These are phyloP conservation scores for Pitta sordida DNA, from an alignment of 2,113 vertebrate species.

Conservation along the genomic window DNA sequence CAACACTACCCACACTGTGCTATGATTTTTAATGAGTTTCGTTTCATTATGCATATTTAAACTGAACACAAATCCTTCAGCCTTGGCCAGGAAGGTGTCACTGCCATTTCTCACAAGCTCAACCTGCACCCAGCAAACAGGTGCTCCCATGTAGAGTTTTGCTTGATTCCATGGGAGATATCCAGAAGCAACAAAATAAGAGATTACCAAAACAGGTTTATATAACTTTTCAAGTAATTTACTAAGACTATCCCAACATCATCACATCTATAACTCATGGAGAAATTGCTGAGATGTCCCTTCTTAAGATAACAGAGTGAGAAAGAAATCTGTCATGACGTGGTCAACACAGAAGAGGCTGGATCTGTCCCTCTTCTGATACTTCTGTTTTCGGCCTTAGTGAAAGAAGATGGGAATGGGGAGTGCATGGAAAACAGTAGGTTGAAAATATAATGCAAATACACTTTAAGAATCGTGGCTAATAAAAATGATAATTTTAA, in stretches of 20 bases:
- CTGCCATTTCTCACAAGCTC: background rate
- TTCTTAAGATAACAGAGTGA: background rate
- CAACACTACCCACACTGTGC: background rate
- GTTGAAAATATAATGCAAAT: background rate
- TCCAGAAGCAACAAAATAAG: background rate
- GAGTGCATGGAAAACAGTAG: background rate
- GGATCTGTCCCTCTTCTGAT: background rate
- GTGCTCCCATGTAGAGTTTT: background rate
- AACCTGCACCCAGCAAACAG: background rate
- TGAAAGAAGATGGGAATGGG: background rate
- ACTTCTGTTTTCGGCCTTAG: background rate
- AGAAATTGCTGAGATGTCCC: background rate
- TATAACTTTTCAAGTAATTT: background rate
- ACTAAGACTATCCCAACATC: background rate
- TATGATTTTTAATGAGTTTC: constrained; percentile 19
- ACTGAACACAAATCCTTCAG: background rate
- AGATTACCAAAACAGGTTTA: background rate
- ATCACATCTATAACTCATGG: background rate
- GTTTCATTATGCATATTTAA: background rate
- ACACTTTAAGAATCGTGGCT: background rate
- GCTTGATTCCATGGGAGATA: background rate
- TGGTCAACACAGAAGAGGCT: background rate
- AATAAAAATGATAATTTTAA: background rate
- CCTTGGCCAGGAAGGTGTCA: background rate
- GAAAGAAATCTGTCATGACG: background rate